Conservation (phyloP, 1,140 invertebrate species). For the Paraescarpia echinospica region DNA sequence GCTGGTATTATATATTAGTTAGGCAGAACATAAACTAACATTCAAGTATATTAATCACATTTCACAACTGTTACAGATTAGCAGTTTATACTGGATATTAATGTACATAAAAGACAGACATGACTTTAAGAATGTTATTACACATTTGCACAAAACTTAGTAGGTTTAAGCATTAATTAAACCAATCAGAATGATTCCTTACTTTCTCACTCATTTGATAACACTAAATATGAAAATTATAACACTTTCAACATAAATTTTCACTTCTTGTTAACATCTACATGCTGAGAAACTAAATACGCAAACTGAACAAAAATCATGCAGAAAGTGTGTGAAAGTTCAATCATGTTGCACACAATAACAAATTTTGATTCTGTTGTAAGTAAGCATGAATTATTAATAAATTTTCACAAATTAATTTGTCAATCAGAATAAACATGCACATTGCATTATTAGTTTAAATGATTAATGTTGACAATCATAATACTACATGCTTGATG, state of each 20-base stretch:
- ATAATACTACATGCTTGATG: background rate
- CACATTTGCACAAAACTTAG: no score
- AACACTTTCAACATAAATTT: background rate
- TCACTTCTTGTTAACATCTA: no score
- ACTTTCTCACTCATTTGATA: no score
- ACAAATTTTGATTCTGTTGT: background rate
- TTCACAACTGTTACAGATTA: no score
- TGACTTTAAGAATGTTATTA: background rate
- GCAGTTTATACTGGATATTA: background rate
- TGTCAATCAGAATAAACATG: background rate
- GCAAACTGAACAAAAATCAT: background rate
- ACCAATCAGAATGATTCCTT: no score
- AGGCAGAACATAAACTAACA: background rate
- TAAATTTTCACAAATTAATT: background rate
- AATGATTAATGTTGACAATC: background rate
- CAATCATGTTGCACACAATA: background rate
- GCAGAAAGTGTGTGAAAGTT: background rate
- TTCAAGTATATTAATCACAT: no score
- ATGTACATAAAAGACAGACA: background rate
- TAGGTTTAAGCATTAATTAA: no score
- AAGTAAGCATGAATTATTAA: background rate
- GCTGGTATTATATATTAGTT: background rate
- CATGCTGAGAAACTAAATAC: no score
- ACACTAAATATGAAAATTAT: background rate
- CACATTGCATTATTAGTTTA: background rate